A percentile compares a stretch with the other conserved stretches of the same genome.
phyloP scores from a whole-genome alignment of 2,113 vertebrate species.

The Alethe castanea region DNA sequence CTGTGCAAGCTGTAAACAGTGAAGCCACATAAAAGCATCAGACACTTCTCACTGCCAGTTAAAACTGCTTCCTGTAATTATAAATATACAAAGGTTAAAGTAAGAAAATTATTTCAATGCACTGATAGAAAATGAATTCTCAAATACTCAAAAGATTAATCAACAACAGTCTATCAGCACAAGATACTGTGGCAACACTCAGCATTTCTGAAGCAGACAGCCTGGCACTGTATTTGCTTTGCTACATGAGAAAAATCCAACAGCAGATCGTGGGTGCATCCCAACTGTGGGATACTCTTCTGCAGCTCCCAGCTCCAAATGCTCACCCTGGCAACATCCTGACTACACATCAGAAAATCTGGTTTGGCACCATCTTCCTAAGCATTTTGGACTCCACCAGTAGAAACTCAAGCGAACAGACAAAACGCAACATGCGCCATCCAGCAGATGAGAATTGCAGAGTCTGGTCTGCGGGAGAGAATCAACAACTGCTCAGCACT shows the following conservation, averaged over 20 bases:
- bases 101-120: background rate
- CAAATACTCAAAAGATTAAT: background rate
- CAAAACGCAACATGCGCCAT: background rate
- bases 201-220: background rate
- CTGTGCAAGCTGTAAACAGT: background rate
- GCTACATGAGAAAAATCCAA: background rate
- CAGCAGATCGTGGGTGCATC: background rate
- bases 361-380: conserved; percentile 14
- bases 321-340: background rate
- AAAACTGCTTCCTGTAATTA: conserved; percentile 8
- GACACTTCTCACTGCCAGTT: background rate
- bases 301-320: conserved; percentile 5
- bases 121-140: background rate
- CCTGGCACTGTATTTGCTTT: background rate
- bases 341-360: background rate
- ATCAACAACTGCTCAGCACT: background rate
- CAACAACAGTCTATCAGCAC: background rate
- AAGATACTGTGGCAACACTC: background rate
- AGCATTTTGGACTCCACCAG: background rate
- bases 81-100: conserved; percentile 11
- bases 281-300: background rate
- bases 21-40: conserved; percentile 26
- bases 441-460: background rate
- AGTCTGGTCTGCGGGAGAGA: background rate
- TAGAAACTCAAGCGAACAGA: background rate